Evolutionary conservation across 2,113 vertebrate genomes (phyloP), one percentile per base, ranked within the genome.

Genomic region (Melospiza melodia): DNA sequence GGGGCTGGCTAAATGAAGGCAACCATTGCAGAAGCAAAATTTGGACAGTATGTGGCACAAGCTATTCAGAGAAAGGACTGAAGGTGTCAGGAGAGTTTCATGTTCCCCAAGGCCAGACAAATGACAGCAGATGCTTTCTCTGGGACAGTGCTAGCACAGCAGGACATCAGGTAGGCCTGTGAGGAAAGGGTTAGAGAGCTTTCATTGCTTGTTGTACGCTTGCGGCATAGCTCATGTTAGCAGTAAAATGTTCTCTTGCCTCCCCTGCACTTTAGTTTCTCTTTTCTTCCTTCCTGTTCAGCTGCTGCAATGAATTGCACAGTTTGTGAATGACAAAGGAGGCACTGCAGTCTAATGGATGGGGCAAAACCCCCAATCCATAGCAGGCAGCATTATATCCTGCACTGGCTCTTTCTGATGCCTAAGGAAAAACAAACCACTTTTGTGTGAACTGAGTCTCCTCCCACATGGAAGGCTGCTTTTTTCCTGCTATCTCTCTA

Each of bases 321-420:
- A 23, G n/a, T 77, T 91, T 90, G 48, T 55, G 78, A 71, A 89
- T 27, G 46, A 93, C 55, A 87, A 78, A 84, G 52, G 25, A 93
- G 39, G 30, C 33, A 41, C 31, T 30, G 33, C 0, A 1, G 52
- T 22, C 61, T 88, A 78, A 85, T 33, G 57, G 69, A 87, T 4
- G 28, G 48, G 23, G 43, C 1, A 21, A 90, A 78, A 30, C 16
- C 2, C 2, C 21, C 48, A n/a, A 1, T 23, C 0, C 0, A 78
- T 18, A 78, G 23, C 30, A 67, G 69, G 65, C 52, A 81, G 43
- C 28, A 13, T 37, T 58, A 62, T 25, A 41, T 35, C 33, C 67
- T 57, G 54, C 68, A 55, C 13, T 67, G 66, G 65, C 24, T 43
- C 62, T 14, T 84, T 33, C 17, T 48, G 24, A 57, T 41, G 58